Conservation (phyloP, 2,888 invertebrate genomes). For the Xylota sylvarum region DNA sequence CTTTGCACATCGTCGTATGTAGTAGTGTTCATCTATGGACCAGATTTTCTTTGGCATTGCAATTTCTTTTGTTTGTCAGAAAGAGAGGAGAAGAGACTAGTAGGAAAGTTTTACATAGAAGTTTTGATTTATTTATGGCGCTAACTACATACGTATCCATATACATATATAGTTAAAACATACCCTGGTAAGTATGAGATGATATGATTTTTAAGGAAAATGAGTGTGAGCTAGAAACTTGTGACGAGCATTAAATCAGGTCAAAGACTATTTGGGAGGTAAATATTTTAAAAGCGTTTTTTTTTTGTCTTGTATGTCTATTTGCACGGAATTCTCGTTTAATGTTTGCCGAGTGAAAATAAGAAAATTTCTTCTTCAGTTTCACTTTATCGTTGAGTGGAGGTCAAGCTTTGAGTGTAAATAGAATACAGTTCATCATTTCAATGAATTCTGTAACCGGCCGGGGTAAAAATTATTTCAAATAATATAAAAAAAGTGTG, state of each 20-base stretch:
- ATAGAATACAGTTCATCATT: neutral
- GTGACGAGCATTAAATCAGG: slow-evolving; percentile 32
- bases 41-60: slow-evolving; percentile 2
- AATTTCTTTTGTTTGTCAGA: slow-evolving; percentile 7
- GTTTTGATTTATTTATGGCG: slow-evolving; percentile 24
- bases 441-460: neutral
- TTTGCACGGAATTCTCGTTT: neutral
- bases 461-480: neutral
- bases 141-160: too few species aligned
- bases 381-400: neutral
- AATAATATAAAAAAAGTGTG: neutral
- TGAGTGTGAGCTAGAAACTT: neutral
- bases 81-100: slow-evolving; percentile 8
- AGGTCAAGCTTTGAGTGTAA: slow-evolving; percentile 13
- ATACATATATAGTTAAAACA: slow-evolving; percentile 1
- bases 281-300: slow-evolving; percentile 21
- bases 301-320: slow-evolving; percentile 10
- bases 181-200: neutral
- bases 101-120: slow-evolving; percentile 10
- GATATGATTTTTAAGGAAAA: slow-evolving; percentile 21
- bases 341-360: slow-evolving; percentile 22
- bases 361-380: neutral
- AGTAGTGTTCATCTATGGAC: slow-evolving; percentile 1
- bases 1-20: neutral
- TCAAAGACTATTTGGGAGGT: slow-evolving; percentile 34